Conservation (phyloP, 1,140 invertebrate species). For the Pygmarrhopalites habei region DNA sequence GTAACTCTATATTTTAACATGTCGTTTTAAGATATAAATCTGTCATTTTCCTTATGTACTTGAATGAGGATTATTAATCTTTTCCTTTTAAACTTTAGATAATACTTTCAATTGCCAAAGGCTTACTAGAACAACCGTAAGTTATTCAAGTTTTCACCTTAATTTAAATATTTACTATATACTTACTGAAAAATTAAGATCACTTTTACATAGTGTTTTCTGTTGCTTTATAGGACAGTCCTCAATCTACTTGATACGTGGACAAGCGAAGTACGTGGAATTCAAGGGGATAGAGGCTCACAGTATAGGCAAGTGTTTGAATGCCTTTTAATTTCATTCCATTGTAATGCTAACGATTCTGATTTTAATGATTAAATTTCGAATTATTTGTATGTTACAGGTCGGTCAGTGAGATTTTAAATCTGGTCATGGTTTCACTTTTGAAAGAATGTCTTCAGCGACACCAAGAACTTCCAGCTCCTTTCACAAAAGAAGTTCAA, state of each 20-base stretch:
- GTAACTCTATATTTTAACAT: too few species aligned
- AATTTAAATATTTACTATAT: too few species aligned
- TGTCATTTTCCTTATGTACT: too few species aligned
- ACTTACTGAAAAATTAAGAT: too few species aligned
- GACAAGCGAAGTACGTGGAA: conserved; percentile 53
- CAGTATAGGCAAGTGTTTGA: conserved; percentile 31
- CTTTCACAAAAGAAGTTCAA: conserved; percentile 91
- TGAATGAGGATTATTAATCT: too few species aligned
- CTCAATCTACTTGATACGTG: conserved; percentile 69
- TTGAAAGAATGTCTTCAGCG: conserved; percentile 82
- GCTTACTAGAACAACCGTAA: too few species aligned
- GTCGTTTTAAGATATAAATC: too few species aligned
- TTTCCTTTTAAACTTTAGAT: too few species aligned
- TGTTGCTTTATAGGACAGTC: too few species aligned
- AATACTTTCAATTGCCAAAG: too few species aligned
- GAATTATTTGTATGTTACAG: conserved; percentile 44
- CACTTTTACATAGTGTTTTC: too few species aligned
- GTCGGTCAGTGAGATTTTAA: conserved; percentile 89
- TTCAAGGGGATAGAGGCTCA: conserved; percentile 22
- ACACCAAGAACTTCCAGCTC: conserved; percentile 77
- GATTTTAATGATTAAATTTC: conserved; percentile 16
- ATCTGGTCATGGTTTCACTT: conserved; percentile 84
- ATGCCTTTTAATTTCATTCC: neutral
- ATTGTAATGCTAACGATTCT: neutral
- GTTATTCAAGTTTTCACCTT: too few species aligned